Evolutionary conservation across 2,797 vertebrate species (phyloP).

Genomic region (Antrozous pallidus): DNA sequence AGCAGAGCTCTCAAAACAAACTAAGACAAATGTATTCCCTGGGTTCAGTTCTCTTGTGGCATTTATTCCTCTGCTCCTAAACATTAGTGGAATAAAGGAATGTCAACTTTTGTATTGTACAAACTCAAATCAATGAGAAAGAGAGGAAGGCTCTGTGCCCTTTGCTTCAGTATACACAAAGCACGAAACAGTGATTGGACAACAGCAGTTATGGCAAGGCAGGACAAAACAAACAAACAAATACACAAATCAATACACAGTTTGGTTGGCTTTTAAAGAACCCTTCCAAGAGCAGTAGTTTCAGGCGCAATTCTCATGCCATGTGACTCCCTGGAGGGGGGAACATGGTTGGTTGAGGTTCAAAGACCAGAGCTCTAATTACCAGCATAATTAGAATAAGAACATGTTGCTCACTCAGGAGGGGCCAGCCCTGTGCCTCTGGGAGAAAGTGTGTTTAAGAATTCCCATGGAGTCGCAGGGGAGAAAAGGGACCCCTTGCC

Average conservation of each 20-base stretch:
- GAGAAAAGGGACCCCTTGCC: constrained; percentile 48
- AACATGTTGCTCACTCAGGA: not conserved
- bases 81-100: not conserved
- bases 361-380: constrained; percentile 59
- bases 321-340: not conserved
- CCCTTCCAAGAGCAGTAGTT: not conserved
- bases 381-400: constrained; percentile 45
- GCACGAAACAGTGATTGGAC: not conserved
- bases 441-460: constrained; percentile 48
- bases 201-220: not conserved
- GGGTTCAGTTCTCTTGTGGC: not conserved
- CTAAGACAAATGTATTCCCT: not conserved
- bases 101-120: too few relatives aligned
- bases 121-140: not conserved
- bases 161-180: not conserved
- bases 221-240: not conserved
- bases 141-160: not conserved
- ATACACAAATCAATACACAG: not conserved
- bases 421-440: not conserved
- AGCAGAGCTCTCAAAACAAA: not conserved
- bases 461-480: constrained; percentile 42
- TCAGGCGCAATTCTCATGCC: not conserved
- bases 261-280: not conserved
- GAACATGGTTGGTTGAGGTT: not conserved
- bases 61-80: not conserved